Conservation (phyloP, 2,888 invertebrate species). For the Abrostola tripartita region DNA sequence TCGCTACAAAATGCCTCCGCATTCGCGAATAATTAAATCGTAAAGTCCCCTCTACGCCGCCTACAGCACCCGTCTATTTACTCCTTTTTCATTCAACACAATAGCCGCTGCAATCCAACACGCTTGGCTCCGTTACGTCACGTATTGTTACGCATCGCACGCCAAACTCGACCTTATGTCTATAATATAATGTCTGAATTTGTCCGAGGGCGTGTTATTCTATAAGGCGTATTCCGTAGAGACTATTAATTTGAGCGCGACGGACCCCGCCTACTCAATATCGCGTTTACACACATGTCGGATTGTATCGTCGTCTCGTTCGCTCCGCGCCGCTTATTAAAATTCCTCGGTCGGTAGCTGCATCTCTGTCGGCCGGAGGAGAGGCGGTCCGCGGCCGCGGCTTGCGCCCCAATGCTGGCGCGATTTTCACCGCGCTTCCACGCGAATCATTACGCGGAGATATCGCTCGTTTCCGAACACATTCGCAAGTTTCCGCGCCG, state of each 20-base stretch:
- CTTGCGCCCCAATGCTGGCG: constrained; percentile 84
- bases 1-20: constrained; percentile 88
- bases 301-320: constrained; percentile 82
- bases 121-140: constrained; percentile 73
- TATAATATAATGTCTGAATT: constrained; percentile 57
- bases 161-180: constrained; percentile 57
- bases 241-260: constrained; percentile 88
- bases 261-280: constrained; percentile 86
- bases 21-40: constrained; percentile 89
- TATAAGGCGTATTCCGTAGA: constrained; percentile 85
- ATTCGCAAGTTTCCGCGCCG: constrained; percentile 66
- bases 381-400: constrained; percentile 78
- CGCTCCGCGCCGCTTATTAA: constrained; percentile 87
- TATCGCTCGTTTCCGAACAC: constrained; percentile 69
- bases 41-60: constrained; percentile 88
- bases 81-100: constrained; percentile 89
- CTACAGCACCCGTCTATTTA: constrained; percentile 86
- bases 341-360: constrained; percentile 86
- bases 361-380: constrained; percentile 81
- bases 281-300: constrained; percentile 86
- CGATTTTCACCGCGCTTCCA: constrained; percentile 86
- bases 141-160: constrained; percentile 56
- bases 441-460: constrained; percentile 81
- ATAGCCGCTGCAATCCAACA: constrained; percentile 86
- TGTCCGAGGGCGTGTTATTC: constrained; percentile 38